Evolutionary conservation across 2,797 vertebrate species (phyloP).

Genomic region (Uromys caudimaculatus): DNA sequence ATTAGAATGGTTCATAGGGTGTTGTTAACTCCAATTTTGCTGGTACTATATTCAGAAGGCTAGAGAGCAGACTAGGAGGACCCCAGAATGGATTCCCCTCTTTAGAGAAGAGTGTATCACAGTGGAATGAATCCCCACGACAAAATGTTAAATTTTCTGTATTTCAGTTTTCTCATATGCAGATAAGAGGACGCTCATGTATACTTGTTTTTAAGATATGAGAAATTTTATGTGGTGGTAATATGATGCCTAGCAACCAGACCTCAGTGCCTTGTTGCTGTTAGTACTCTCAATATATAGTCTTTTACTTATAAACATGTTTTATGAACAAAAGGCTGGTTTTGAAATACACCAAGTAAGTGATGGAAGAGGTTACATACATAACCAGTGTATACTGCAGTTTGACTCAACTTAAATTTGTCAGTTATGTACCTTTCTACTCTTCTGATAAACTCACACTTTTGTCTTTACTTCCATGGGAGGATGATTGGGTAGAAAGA

Average conservation of each 20-base stretch:
- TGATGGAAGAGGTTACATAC: not conserved
- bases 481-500: not conserved
- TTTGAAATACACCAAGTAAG: not conserved
- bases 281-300: not conserved
- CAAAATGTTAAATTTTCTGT: not conserved
- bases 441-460: not conserved
- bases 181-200: not conserved
- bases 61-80: not conserved
- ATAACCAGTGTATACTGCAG: not conserved
- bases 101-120: not conserved
- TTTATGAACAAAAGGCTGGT: conserved; percentile 32
- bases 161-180: not conserved
- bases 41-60: not conserved
- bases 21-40: not conserved
- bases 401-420: not conserved
- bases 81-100: too few species aligned
- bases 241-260: not conserved
- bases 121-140: not conserved
- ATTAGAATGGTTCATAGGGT: not conserved
- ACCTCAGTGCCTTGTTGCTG: not conserved
- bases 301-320: not conserved
- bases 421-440: not conserved
- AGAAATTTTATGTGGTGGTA: not conserved
- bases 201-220: not conserved
- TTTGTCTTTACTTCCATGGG: not conserved